Evolutionary conservation across 2,113 vertebrate species (phyloP).

Genomic region (Leuciscus idus): DNA sequence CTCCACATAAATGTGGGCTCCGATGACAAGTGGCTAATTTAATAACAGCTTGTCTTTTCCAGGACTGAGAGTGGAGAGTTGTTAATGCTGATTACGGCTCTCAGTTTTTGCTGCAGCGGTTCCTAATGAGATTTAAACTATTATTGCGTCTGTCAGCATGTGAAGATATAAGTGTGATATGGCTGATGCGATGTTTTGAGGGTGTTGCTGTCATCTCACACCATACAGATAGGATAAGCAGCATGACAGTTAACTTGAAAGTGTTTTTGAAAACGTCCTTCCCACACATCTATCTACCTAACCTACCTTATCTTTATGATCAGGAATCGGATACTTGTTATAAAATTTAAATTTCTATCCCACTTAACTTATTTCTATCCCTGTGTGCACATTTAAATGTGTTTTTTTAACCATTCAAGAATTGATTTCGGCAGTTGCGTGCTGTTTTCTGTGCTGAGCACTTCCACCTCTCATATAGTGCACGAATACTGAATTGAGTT

Average conservation of each 20-base stretch:
- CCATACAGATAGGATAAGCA: background rate
- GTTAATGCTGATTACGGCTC: background rate
- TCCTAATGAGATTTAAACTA: slow-evolving; percentile 27
- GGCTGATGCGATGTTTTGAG: background rate
- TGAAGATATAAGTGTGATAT: background rate
- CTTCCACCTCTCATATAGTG: too few species aligned
- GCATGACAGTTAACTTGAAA: background rate
- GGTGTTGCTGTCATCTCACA: background rate
- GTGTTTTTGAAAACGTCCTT: background rate
- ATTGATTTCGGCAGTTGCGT: too few species aligned
- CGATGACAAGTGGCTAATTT: background rate
- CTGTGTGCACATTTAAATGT: too few species aligned
- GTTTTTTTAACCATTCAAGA: too few species aligned
- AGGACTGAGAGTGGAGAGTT: background rate
- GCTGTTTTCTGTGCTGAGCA: too few species aligned
- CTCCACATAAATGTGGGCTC: background rate
- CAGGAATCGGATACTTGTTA: too few species aligned
- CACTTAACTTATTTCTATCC: too few species aligned
- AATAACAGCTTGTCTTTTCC: background rate
- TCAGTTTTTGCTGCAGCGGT: slow-evolving; percentile 10
- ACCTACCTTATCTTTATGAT: too few species aligned
- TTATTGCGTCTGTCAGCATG: slow-evolving; percentile 6
- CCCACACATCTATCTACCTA: too few species aligned
- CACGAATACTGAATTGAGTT: too few species aligned
- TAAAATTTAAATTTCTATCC: too few species aligned